A percentile compares a stretch with the other conserved stretches of the same genome.
phyloP scores from a whole-genome alignment of 1,140 invertebrate genomes.

The Dolichoris vasculosae region DNA sequence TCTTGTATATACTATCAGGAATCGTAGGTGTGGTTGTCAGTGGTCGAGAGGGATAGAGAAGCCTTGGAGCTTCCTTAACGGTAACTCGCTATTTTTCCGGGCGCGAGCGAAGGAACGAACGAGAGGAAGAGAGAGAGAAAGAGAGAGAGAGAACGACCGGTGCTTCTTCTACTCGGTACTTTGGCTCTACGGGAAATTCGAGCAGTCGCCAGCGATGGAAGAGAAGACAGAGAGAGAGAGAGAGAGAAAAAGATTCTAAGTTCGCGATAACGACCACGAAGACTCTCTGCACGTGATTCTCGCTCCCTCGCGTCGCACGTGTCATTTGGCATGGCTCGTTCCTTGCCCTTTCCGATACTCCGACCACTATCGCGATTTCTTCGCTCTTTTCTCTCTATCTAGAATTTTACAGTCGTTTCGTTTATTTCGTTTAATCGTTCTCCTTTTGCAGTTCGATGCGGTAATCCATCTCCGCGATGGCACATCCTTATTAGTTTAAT shows the following conservation, averaged over 20 bases:
- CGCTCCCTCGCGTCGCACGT: conserved; percentile 10
- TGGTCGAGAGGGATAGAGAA: conserved; percentile 20
- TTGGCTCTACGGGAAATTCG: conserved; percentile 46
- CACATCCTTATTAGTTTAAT: conserved; percentile 6
- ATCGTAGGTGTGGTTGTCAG: conserved; percentile 51
- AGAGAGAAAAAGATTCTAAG: not conserved
- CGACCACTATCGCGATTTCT: not conserved
- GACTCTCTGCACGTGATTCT: conserved; percentile 40
- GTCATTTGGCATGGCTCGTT: conserved; percentile 37
- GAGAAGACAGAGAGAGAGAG: conserved; percentile 15
- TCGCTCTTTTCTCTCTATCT: not conserved
- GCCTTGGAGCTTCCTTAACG: conserved; percentile 49
- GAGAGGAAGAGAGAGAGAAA: not conserved
- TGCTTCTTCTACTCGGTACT: conserved; percentile 30
- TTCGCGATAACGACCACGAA: conserved; percentile 39
- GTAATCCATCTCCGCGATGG: not conserved
- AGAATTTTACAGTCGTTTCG: not conserved
- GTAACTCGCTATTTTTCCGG: conserved; percentile 42
- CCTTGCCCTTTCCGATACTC: conserved; percentile 3
- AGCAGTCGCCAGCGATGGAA: not conserved
- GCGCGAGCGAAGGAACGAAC: not conserved
- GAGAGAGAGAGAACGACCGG: conserved; percentile 7
- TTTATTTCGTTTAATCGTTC: conserved; percentile 11
- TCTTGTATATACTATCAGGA: conserved; percentile 32
- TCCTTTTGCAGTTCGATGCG: not conserved